Percentiles rank a stretch among this genome's conserved stretches.
Evolutionary conservation across 1,140 invertebrate genomes (phyloP).

Genomic region (Neotoxoptera formosana): DNA sequence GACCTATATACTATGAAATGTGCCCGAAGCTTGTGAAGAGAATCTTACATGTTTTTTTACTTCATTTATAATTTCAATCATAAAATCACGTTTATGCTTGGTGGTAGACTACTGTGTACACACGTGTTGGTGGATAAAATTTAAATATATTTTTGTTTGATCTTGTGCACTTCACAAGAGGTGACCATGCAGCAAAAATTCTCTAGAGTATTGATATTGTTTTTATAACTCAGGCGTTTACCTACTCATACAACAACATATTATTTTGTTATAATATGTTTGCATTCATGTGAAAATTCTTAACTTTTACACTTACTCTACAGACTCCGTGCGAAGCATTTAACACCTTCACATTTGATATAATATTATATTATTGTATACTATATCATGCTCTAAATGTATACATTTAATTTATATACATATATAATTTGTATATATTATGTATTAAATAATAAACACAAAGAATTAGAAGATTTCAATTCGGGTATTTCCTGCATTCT

Average conservation of each 20-base stretch:
- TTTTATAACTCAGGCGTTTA: not conserved
- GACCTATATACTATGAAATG: not conserved
- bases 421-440: too few species aligned
- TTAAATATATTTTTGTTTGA: slow-evolving; percentile 4
- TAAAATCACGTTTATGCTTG: not conserved
- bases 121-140: not conserved
- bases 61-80: not conserved
- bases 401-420: not conserved
- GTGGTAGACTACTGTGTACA: not conserved
- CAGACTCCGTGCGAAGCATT: not conserved
- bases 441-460: not conserved
- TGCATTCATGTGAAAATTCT: not conserved
- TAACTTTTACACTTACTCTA: not conserved
- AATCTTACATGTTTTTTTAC: not conserved
- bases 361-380: not conserved
- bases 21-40: not conserved
- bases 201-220: not conserved
- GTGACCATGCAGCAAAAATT: not conserved
- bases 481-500: not conserved
- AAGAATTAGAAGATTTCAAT: not conserved
- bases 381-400: not conserved
- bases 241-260: not conserved
- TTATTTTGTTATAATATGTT: not conserved
- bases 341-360: not conserved
- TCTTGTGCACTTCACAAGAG: not conserved